Base-by-base conservation (phyloP, 2,888 invertebrate genomes). In the Epistrophe eligans region DNA sequence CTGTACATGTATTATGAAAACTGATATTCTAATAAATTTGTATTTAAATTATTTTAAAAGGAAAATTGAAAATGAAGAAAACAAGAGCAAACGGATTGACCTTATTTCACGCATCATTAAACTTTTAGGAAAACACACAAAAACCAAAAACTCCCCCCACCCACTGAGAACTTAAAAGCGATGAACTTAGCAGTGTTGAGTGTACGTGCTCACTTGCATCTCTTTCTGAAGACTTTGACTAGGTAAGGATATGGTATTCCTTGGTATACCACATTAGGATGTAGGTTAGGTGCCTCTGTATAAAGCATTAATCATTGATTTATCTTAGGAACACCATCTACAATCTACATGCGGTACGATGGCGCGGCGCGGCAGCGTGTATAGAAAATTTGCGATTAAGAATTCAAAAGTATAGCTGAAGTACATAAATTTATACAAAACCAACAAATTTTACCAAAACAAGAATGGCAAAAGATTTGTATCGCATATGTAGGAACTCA, bases 281-380 rank as follows among this genome's bases (percentile, higher is more conserved):
- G n/a, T 55, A 55, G 55, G 70, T 70, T 55, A 55, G 40, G 70
- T 52, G 8, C 19, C 28, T 11, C 19, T 35, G 17, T 32, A 77
- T 17, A 17, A 35, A 62, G 48, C 77, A 85, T 85, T 81, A 85
- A 85, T 85, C 81, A 85, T 85, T 85, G 84, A 85, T 85, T 55
- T 77, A 81, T 81, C 77, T 83, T 43, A 76, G 71, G 71, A 64
- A 50, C 66, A 52, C 71, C 70, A 72, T 57, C 60, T 71, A 73
- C 77, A 77, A n/a, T 64, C 1, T 24, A 24, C 24, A 24, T 3
- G 45, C 17, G 60, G 60, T 40, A 2, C 35, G 8, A 24, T 24
- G 15, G 43, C 15, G 15, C 2, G 43, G 43, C 0, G 17, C 24
- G 15, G 10, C 24, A 13, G 77, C 77, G 77, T 57, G 60, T 74